Evolutionary conservation across 2,113 vertebrate genomes (phyloP).

Genomic region (Copsychus sechellarum): DNA sequence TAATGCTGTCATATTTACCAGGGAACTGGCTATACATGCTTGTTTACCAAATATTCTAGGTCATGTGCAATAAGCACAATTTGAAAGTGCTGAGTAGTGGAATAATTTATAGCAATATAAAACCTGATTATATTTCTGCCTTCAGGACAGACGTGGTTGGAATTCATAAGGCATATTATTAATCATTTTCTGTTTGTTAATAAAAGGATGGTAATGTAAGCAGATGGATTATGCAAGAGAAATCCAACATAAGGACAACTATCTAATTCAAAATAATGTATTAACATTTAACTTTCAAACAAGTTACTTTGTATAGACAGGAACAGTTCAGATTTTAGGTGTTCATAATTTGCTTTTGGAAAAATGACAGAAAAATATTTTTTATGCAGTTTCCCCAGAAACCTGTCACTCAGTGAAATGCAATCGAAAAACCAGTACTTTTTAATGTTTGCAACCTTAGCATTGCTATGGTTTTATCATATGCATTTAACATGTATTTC

Average conservation of each 20-base stretch:
- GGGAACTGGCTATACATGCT: neutral
- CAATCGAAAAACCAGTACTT: neutral
- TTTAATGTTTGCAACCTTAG: neutral
- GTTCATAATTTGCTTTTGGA: neutral
- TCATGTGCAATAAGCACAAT: constrained; percentile 7
- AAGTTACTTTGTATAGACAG: neutral
- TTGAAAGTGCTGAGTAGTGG: constrained; percentile 51
- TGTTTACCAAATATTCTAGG: constrained; percentile 40
- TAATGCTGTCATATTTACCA: neutral
- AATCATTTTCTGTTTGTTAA: constrained; percentile 49
- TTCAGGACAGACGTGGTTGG: constrained; percentile 45
- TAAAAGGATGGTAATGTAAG: constrained; percentile 41
- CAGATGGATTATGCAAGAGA: constrained; percentile 23
- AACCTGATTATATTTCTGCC: constrained; percentile 58
- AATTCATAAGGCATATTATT: constrained; percentile 41
- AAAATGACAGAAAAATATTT: neutral
- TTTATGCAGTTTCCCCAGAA: neutral
- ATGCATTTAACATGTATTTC: neutral
- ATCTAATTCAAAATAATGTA: neutral
- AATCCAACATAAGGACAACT: neutral
- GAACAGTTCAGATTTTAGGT: neutral
- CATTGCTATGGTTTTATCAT: neutral
- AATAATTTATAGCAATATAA: constrained; percentile 53
- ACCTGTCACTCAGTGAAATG: neutral
- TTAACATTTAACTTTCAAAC: neutral